Evolutionary conservation across 2,888 invertebrate genomes (phyloP).

Genomic region (Bruchidius siliquastri): DNA sequence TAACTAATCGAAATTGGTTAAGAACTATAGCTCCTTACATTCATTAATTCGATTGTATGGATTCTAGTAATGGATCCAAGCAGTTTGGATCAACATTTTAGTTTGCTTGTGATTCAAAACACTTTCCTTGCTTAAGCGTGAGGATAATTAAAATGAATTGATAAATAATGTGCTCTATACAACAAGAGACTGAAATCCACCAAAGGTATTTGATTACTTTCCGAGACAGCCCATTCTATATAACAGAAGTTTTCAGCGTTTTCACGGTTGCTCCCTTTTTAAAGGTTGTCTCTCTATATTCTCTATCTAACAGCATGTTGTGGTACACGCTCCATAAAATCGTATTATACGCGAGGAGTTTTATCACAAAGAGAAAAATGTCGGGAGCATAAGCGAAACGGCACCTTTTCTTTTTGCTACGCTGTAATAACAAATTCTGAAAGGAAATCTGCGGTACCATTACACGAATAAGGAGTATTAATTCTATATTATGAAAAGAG

Average conservation of each 20-base stretch:
- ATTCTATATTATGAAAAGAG: too few species aligned
- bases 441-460: neutral
- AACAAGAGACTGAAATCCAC: too few species aligned
- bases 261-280: neutral
- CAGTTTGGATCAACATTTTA: too few species aligned
- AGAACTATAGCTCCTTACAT: too few species aligned
- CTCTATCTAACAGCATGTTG: neutral
- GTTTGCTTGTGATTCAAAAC: too few species aligned
- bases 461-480: too few species aligned
- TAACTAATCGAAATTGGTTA: constrained; percentile 40
- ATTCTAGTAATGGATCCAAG: too few species aligned
- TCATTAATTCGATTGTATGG: too few species aligned
- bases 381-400: neutral
- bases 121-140: too few species aligned
- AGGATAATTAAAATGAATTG: too few species aligned
- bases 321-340: neutral
- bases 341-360: neutral
- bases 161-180: too few species aligned
- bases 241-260: neutral
- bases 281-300: neutral
- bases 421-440: neutral
- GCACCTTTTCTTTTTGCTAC: neutral
- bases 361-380: neutral
- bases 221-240: neutral
- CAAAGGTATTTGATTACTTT: neutral